Percentiles rank a stretch among this genome's conserved stretches.
phyloP scores from a whole-genome alignment of 2,113 vertebrate species.

The Lepisosteus oculatus region DNA sequence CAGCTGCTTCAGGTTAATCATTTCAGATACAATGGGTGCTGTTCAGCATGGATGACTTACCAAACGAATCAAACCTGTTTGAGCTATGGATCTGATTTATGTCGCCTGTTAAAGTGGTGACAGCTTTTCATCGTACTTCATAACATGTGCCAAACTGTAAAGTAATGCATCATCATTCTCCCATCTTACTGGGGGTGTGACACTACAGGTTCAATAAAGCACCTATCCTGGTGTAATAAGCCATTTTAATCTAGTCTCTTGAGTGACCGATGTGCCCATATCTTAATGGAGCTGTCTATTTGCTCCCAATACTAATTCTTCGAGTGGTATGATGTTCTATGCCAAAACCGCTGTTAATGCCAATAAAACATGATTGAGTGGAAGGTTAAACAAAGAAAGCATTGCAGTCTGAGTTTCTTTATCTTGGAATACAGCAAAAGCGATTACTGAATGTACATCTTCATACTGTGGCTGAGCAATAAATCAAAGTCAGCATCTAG shows the following conservation, averaged over 20 bases:
- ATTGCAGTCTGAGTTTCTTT: background rate
- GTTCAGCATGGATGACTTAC: background rate
- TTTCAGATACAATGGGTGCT: background rate
- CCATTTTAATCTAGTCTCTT: background rate
- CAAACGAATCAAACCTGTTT: background rate
- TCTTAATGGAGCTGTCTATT: background rate
- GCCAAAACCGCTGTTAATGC: background rate
- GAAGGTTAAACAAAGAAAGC: background rate
- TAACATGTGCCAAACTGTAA: background rate
- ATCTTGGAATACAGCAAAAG: background rate
- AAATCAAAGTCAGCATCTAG: background rate
- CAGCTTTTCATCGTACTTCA: background rate
- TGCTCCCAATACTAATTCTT: background rate
- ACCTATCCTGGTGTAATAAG: background rate
- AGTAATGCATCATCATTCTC: background rate
- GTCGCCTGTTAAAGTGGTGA: background rate
- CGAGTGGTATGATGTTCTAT: no score
- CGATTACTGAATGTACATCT: background rate
- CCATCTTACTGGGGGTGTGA: background rate
- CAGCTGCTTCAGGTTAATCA: background rate
- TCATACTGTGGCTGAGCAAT: background rate
- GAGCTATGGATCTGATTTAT: conserved; percentile 7
- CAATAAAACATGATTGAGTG: background rate
- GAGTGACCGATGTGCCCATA: no score
- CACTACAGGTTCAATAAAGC: background rate